Evolutionary conservation across 2,113 vertebrate genomes (phyloP).

Genomic region (Aegotheles bennettii): DNA sequence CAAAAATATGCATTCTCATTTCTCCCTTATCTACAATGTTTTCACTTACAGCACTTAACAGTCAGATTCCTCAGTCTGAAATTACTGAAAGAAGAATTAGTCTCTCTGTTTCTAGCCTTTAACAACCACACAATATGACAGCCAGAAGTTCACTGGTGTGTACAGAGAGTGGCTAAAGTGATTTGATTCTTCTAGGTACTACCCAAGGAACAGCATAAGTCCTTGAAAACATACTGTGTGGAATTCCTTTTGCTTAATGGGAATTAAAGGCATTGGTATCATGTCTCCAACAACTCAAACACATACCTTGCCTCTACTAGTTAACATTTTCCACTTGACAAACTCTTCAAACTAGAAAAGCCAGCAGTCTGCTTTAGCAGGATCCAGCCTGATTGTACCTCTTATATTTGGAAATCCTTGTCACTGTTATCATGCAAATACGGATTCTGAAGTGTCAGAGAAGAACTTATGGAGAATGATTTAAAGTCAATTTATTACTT

Average conservation of each 20-base stretch:
- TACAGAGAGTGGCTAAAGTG: neutral
- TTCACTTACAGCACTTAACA: neutral
- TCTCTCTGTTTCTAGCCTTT: neutral
- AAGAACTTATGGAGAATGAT: constrained; percentile 15
- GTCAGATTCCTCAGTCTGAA: neutral
- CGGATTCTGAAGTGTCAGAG: neutral
- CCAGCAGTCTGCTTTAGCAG: neutral
- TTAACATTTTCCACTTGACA: neutral
- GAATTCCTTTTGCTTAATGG: neutral
- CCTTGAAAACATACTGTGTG: neutral
- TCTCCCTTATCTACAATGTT: neutral
- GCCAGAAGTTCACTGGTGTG: neutral
- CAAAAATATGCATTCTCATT: neutral
- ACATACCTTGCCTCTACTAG: neutral
- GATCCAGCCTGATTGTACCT: neutral
- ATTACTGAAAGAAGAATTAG: neutral
- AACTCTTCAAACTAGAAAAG: neutral
- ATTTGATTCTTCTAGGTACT: neutral
- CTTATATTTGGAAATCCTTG: neutral
- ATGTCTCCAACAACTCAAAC: neutral
- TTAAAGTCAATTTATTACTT: constrained; percentile 15
- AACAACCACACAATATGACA: neutral
- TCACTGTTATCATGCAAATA: neutral
- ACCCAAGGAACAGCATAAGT: neutral
- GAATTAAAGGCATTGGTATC: neutral